Percentiles rank a stretch among this genome's conserved stretches.
Conservation (phyloP, 2,888 invertebrate species). For the Polia nebulosa region DNA sequence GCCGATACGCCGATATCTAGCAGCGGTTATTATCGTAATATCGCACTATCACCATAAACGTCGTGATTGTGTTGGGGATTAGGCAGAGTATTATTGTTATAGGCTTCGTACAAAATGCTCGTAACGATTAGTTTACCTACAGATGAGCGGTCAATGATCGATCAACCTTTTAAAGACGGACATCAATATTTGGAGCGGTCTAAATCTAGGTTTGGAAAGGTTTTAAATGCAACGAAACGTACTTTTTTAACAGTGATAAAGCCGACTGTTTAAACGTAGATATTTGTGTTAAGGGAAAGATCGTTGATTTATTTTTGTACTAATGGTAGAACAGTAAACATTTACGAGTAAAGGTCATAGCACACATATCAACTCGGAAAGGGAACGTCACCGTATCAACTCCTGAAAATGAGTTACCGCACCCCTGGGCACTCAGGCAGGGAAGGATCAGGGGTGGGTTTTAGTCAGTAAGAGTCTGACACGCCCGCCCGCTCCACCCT, state of each 20-base stretch:
- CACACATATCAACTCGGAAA: no score
- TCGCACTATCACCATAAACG: conserved; percentile 51
- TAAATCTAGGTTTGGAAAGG: conserved; percentile 10
- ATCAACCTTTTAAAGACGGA: conserved; percentile 26
- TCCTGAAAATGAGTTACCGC: no score
- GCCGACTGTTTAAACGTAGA: not conserved
- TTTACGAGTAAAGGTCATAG: no score
- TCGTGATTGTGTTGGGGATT: conserved; percentile 46
- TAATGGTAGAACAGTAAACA: no score
- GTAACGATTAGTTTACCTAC: conserved; percentile 41
- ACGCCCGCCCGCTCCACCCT: no score
- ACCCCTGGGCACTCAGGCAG: no score
- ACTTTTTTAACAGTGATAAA: not conserved
- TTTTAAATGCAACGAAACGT: conserved; percentile 7
- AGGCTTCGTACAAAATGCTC: conserved; percentile 29
- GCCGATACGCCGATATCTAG: conserved; percentile 33
- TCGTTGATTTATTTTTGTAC: no score
- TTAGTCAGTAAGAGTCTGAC: no score
- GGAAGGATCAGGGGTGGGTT: no score
- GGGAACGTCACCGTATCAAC: no score
- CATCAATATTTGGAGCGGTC: not conserved
- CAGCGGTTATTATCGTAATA: conserved; percentile 41
- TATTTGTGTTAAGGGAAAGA: not conserved
- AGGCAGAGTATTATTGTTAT: conserved; percentile 42
- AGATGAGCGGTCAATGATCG: conserved; percentile 29